phyloP scores from a whole-genome alignment of 2,888 invertebrate genomes.

The Phortica okadai region DNA sequence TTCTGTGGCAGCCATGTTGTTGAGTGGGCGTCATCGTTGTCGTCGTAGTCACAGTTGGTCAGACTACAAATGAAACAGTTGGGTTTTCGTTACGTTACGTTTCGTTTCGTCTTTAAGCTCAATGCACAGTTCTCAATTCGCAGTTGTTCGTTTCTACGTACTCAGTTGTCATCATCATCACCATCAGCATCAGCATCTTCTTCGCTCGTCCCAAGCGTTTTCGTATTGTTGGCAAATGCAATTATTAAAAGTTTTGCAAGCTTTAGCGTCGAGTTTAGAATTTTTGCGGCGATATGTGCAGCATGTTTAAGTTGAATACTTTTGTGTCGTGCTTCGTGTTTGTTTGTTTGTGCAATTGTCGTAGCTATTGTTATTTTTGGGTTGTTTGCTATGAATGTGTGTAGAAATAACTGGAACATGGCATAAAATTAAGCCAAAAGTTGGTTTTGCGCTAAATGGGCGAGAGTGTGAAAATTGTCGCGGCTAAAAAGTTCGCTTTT shows the following conservation, averaged over 20 bases:
- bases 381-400: background rate
- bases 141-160: slow-evolving; percentile 13
- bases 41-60: background rate
- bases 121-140: background rate
- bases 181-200: background rate
- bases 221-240: slow-evolving; percentile 54
- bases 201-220: background rate
- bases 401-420: slow-evolving; percentile 27
- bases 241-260: slow-evolving; percentile 60
- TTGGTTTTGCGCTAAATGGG: slow-evolving; percentile 4
- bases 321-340: background rate
- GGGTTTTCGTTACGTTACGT: slow-evolving; percentile 21
- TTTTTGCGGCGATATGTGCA: slow-evolving; percentile 31
- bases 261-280: slow-evolving; percentile 7
- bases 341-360: slow-evolving; percentile 12
- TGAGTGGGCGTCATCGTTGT: slow-evolving; percentile 25
- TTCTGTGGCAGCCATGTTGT: slow-evolving; percentile 59
- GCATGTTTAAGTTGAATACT: slow-evolving; percentile 20
- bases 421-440: slow-evolving; percentile 32
- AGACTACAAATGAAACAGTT: slow-evolving; percentile 9
- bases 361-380: background rate
- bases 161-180: background rate
- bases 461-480: slow-evolving; percentile 20
- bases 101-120: background rate
- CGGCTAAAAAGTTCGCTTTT: slow-evolving; percentile 4